Conservation (phyloP, 2,797 vertebrate species). For the Myotis myotis region DNA sequence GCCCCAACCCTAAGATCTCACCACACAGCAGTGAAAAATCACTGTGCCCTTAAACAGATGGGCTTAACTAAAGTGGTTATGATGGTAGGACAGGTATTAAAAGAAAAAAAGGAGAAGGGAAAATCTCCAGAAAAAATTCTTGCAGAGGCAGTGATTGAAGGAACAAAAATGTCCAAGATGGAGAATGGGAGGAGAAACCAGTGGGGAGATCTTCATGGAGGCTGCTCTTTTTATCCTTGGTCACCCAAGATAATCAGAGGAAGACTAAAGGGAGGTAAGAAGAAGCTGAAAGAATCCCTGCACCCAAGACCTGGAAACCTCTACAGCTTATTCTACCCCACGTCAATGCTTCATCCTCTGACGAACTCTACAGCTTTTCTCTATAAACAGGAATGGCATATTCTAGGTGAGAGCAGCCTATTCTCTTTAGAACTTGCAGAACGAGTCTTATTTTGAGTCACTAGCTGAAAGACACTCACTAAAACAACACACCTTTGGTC, state of each 20-base stretch:
- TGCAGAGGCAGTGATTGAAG: not conserved
- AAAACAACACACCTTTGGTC: not conserved
- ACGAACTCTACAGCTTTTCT: not conserved
- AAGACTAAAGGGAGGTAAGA: not conserved
- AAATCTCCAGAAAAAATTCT: not conserved
- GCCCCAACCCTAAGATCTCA: not conserved
- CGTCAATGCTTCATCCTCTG: not conserved
- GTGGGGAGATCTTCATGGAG: accelerated
- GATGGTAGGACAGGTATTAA: not conserved
- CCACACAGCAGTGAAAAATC: not conserved
- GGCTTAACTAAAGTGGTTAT: not conserved
- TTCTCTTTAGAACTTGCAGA: not conserved
- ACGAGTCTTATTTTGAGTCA: constrained; percentile 31
- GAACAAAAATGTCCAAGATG: not conserved
- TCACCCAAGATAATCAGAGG: not conserved
- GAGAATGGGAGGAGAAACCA: not conserved
- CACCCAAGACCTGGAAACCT: not conserved
- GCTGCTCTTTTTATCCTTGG: not conserved
- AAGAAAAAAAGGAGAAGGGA: not conserved
- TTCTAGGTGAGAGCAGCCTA: not conserved
- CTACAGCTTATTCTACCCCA: not conserved
- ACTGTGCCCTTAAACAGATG: not conserved
- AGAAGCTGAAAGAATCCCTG: not conserved
- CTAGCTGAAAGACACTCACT: not conserved
- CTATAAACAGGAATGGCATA: constrained; percentile 12